Percentiles rank a stretch among this genome's conserved stretches.
phyloP scores from a whole-genome alignment of 2,113 vertebrate species.

The Motacilla tschutschensis region DNA sequence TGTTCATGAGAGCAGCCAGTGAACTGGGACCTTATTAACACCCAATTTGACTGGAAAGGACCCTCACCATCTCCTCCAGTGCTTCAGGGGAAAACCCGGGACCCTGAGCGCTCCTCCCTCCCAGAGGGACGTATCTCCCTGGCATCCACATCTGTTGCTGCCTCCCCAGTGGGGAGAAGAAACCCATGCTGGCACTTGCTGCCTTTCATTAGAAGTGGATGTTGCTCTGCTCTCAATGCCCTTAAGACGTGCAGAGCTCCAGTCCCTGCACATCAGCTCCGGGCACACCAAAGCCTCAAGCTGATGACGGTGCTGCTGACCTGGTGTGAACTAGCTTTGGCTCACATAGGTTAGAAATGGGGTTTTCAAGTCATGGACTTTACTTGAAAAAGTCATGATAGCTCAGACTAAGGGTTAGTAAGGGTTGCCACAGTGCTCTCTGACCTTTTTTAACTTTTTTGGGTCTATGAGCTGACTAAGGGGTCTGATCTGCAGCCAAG shows the following conservation, averaged over 20 bases:
- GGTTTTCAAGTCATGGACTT: background rate
- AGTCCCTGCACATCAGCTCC: fast-evolving
- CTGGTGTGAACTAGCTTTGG: too few relatives aligned
- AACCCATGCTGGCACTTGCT: background rate
- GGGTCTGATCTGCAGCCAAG: background rate
- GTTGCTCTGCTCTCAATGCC: background rate
- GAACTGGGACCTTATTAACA: too few relatives aligned
- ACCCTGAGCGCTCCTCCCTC: too few relatives aligned
- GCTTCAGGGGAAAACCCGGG: too few relatives aligned
- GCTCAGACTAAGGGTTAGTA: background rate
- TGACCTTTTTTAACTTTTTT: background rate
- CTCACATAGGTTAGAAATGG: background rate
- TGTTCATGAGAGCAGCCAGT: too few relatives aligned
- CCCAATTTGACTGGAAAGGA: too few relatives aligned
- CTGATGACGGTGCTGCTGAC: fast-evolving
- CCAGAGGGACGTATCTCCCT: too few relatives aligned
- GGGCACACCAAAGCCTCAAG: background rate
- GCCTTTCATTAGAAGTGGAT: background rate
- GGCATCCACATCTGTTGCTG: too few relatives aligned
- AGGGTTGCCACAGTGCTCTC: background rate
- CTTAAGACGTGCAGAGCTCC: fast-evolving
- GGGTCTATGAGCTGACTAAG: background rate
- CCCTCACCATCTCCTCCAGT: too few relatives aligned
- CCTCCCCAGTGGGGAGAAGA: background rate
- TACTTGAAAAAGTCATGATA: background rate